Base-by-base conservation (phyloP, 1,140 invertebrate genomes). In the Drosophila rufa region DNA sequence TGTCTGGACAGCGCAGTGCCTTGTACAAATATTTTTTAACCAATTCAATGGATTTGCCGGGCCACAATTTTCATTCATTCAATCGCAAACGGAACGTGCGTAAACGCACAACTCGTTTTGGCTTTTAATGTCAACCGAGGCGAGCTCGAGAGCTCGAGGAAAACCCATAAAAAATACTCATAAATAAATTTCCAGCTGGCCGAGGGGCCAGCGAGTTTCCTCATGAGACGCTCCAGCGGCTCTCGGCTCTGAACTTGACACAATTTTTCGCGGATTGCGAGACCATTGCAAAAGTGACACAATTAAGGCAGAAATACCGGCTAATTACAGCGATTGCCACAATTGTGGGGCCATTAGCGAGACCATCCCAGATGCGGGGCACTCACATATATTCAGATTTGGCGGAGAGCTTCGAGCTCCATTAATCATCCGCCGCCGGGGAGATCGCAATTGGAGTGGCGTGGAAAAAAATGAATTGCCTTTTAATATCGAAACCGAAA, bases 81-180 rank as follows among this genome's bases (percentile, higher is more conserved):
- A 71, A 71, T 78, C 57, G 77, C 77, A 79, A 75, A 75, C 64
- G 80, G 57, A 83, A 58, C 68, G 68, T 89, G 84, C 84, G 84
- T 87, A 87, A 75, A 77, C 85, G 84, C 85, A 87, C 79, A 90
- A 89, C 85, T 90, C 30, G 84, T 90, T 90, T 89, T 89, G 57
- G 36, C 50, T 36, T 36, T 38, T 65, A 85, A 78, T 78, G 82
- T 85, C 82, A 86, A 86, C 73, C 61, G 27, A 55, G 50, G 33
- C 51, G 65, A 38, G 47, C 65, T 43, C 62, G 17, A 48, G 51
- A 46, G 40, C 65, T 14, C 7, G 25, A 8, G 25, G 55, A 76
- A 75, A 71, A 55, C 36, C 53, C 53, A 67, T 58, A 59, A 48
- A 75, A 48, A 70, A 36, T 36, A 36, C 33, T 36, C 33, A 36